Evolutionary conservation across 2,888 invertebrate species (phyloP), one percentile per base, ranked within the genome.

Genomic region (Ypsolopha scabrella): DNA sequence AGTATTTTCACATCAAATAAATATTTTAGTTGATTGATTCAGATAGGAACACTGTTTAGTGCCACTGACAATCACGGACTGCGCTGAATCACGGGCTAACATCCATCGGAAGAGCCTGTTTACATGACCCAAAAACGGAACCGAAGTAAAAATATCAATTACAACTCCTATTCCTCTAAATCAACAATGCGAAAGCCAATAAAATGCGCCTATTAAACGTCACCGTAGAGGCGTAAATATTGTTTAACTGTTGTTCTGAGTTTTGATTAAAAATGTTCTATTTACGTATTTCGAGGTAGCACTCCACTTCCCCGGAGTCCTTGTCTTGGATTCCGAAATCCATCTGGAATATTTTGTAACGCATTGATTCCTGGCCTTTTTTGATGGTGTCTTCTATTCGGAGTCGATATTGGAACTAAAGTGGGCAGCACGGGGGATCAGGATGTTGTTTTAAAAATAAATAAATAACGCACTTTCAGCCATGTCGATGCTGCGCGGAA

Each of bases 251-350:
- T 45, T 47, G 47, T 45, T 47, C n/a, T 13, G 72, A 67, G 70
- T 72, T 72, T 74, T 72, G 77, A 70, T 69, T 61, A 75, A 78
- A 79, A 50, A 74, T 68, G 2, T 70, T 51, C 50, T 80, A 88
- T 88, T 89, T 87, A 90, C 90, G 87, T 86, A 90, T 90, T 87
- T 90, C 90, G 67, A 91, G 78, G 87, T 89, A 90, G 81, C 90
- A 90, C 85, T 91, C 91, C 80, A 89, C 83, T 74, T 90, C 90
- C 62, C 91, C 90, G 54, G 90, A 90, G 64, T 88, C 89, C 70
- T 90, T 90, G 79, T 90, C 88, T 72, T 87, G 80, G 78, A 89
- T 89, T 69, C 90, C 90, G 77, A 88, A 89, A 82, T 89, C 89
- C 88, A 91, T 90, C 75, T 67, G 71, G 69, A 64, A 14, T 11